Conservation (phyloP, 1,140 invertebrate species). For the Piezodorus guildinii region DNA sequence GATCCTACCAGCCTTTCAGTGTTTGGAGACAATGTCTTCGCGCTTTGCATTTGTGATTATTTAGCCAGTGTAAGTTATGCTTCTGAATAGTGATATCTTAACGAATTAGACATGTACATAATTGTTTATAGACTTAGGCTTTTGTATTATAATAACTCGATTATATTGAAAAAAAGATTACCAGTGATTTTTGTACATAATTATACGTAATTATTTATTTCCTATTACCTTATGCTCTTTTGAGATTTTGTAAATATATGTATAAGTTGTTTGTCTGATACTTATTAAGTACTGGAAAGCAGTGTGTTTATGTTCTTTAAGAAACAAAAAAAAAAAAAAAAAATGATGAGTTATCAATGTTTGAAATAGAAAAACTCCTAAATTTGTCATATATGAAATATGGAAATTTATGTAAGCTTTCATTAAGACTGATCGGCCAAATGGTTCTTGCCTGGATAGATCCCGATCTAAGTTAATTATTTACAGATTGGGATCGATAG, state of each 20-base stretch:
- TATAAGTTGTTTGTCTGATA: constrained; percentile 11
- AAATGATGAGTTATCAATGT: neutral
- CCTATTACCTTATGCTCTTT: constrained; percentile 5
- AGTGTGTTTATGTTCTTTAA: constrained; percentile 4
- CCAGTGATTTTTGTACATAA: constrained; percentile 14
- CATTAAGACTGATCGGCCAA: constrained; percentile 6
- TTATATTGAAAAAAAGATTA: constrained; percentile 5
- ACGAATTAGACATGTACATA: constrained; percentile 18
- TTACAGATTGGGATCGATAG: neutral
- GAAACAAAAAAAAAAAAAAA: neutral
- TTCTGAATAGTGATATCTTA: constrained; percentile 22
- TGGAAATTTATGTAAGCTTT: neutral
- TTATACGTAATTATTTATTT: constrained; percentile 2
- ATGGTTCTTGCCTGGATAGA: constrained; percentile 5
- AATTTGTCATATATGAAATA: neutral
- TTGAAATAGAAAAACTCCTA: constrained; percentile 3
- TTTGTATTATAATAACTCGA: neutral
- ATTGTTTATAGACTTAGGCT: constrained; percentile 10
- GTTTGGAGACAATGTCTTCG: constrained; percentile 4
- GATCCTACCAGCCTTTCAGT: constrained; percentile 3
- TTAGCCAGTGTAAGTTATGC: constrained; percentile 21
- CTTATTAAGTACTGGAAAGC: neutral
- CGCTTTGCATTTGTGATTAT: constrained; percentile 22
- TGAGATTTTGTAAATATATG: constrained; percentile 9
- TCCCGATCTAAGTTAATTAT: neutral